Evolutionary conservation across 64 coral and sea anemone genomes (phyloP), one percentile per base, ranked within the genome.

Genomic region (Acropora yongei): DNA sequence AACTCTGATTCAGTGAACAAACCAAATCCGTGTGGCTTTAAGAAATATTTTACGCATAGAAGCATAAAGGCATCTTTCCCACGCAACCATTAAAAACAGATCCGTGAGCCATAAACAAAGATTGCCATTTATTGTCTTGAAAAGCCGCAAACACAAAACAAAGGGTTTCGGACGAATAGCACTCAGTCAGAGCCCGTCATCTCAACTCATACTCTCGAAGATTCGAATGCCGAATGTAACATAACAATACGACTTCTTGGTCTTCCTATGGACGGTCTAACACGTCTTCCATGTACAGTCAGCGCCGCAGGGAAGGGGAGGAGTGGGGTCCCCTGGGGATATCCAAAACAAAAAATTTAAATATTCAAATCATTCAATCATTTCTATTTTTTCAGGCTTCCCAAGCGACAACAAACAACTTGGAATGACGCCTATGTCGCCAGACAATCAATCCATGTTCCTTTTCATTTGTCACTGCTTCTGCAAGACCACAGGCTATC

Each of bases 11-110:
- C 30, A 30, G 30, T 63, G 60, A 63, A 7, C 11, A 13, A 63
- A 63, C 60, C 60, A 3, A 63, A 10, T 3, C 60, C 3, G 8
- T 13, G 6, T 63, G 60, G 60, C 60, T 63, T 63, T 63, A 30
- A 13, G 13, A 63, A 63, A 63, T 14, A 44, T 68, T 8, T 44
- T 6, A 69, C 6, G 18, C 1, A 51, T 17, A 49, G 14, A 85
- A 85, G 19, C n/a, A 20, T 57, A 68, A 69, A 47, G 13, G 8
- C 0, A 71, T 85, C 44, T 85, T 85, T 85, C 82, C 82, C 82
- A 55, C 82, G 82, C 82, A 49, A 2, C 44, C 44, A 48, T 44
- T 42, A 48, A 72, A 71, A 19, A 48, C 61, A 71, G 82, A 85
- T 85, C 45, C 57, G 5, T 45, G 4, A 8, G 58, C 43, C 82